Percentiles rank a stretch among this genome's conserved stretches.
Conservation (phyloP, 2,113 vertebrate species). For the Onychostruthus taczanowskii region DNA sequence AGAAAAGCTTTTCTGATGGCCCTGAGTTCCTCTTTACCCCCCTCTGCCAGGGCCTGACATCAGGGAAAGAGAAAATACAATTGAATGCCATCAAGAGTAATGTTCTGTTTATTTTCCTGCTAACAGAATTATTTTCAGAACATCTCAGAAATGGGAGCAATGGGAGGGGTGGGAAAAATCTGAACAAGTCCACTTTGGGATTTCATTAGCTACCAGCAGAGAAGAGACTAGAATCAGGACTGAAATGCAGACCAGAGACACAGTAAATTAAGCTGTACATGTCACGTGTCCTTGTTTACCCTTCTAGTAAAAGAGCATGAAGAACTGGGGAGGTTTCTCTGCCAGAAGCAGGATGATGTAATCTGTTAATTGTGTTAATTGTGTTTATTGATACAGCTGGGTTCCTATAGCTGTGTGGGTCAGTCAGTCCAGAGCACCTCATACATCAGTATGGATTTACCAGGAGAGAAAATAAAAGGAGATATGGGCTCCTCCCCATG, state of each 20-base stretch:
- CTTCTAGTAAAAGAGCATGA: neutral
- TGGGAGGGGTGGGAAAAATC: neutral
- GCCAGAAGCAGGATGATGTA: neutral
- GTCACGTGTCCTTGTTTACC: neutral
- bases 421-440: neutral
- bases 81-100: constrained; percentile 52
- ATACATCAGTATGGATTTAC: neutral
- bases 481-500: neutral
- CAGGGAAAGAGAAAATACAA: constrained; percentile 60
- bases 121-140: constrained; percentile 43
- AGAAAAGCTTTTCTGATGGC: constrained; percentile 50
- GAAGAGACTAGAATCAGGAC: neutral
- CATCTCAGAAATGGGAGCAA: neutral
- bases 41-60: constrained; percentile 45
- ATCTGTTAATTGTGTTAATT: neutral
- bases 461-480: neutral
- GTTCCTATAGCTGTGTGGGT: neutral
- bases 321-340: neutral
- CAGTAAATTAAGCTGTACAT: neutral
- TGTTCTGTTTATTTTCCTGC: constrained; percentile 61
- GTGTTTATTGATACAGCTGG: neutral
- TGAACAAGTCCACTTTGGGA: neutral
- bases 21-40: constrained; percentile 35
- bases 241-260: neutral
- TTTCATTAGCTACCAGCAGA: neutral